Evolutionary conservation across 2,888 invertebrate species (phyloP), one percentile per base, ranked within the genome.

Genomic region (Xanthorhoe spadicearia): DNA sequence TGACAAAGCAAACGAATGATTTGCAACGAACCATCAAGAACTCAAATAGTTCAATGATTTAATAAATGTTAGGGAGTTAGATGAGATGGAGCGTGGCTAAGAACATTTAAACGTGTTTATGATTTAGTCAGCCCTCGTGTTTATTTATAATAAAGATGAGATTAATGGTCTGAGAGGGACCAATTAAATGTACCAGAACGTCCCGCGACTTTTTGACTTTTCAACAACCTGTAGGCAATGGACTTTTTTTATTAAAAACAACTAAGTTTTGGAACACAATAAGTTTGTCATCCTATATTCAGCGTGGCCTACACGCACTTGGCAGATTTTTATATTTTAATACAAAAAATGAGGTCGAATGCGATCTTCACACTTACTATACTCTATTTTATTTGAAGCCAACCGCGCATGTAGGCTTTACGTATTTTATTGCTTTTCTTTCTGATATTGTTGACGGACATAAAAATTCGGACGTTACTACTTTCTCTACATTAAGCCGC

Each of bases 71-170:
- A 73, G 72, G 80, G 81, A 74, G 79, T 78, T 81, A 80, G 76
- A 77, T 77, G 77, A 77, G 72, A 76, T 74, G 71, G 66, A 68
- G 66, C 66, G 66, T 55, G 66, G 61, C 58, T 61, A 55, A 61
- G 49, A 66, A 51, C 69, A 71, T 69, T 85, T 85, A 86, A 87
- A 82, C 78, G 83, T 87, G 88, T 89, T 90, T 90, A 90, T 88
- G 88, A 90, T 90, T 88, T 83, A 87, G 85, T 82, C 81, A 73
- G 83, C 82, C 60, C 67, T 82, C 76, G 82, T 89, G 89, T 90
- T 90, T 90, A 91, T 28, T 4, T 32, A 32, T 89, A 90, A 89
- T 90, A 90, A 89, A 89, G 83, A 82, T 71, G 79, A 85, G 87
- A 92, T 91, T 89, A 88, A 91, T 90, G 89, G 82, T 74, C 74